phyloP scores from a whole-genome alignment of 1,140 invertebrate species.

The Planococcus citri region DNA sequence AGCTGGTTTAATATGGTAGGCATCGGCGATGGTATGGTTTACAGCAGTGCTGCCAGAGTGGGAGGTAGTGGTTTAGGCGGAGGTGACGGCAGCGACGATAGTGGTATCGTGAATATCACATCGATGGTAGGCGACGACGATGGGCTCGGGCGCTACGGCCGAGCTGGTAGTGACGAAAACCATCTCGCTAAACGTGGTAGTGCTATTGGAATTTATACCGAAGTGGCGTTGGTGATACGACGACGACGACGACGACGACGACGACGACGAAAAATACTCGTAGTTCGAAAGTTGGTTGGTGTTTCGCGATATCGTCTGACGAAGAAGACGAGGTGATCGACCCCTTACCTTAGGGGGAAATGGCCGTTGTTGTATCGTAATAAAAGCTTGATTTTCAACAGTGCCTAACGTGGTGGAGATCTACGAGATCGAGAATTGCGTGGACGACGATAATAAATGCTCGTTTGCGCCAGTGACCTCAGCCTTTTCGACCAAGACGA shows the following conservation, averaged over 20 bases:
- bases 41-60: too few relatives aligned
- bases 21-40: too few relatives aligned
- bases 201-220: too few relatives aligned
- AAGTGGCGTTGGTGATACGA: neutral
- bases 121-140: neutral
- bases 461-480: too few relatives aligned
- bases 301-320: neutral
- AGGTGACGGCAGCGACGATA: neutral
- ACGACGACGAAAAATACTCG: neutral
- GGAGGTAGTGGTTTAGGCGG: neutral
- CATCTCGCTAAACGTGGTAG: too few relatives aligned
- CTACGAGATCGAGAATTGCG: constrained; percentile 1
- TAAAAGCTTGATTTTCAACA: neutral
- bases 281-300: too few relatives aligned
- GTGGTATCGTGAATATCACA: neutral
- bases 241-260: neutral
- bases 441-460: neutral
- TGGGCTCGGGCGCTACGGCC: neutral
- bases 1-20: neutral
- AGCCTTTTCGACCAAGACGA: too few relatives aligned
- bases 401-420: neutral
- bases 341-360: too few relatives aligned
- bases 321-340: neutral
- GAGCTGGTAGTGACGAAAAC: too few relatives aligned
- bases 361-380: too few relatives aligned